phyloP scores from a whole-genome alignment of 2,797 vertebrate species.

The Hoplostethus mediterraneus region DNA sequence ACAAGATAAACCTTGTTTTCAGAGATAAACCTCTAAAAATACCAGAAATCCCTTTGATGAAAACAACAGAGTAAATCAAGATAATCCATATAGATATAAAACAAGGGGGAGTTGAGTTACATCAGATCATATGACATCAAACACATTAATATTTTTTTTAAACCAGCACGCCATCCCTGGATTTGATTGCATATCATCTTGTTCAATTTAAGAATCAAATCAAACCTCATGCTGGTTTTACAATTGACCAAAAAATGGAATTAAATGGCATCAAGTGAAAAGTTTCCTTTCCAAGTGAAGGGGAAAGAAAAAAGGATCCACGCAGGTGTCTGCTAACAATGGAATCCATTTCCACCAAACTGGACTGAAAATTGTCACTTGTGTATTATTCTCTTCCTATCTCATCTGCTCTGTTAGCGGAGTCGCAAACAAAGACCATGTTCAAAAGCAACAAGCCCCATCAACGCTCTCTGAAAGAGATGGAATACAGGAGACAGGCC shows the following conservation, averaged over 20 bases:
- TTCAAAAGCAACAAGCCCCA: slow-evolving; percentile 3
- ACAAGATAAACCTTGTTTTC: too few species aligned
- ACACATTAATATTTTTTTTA: background rate
- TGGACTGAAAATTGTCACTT: slow-evolving; percentile 7
- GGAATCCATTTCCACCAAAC: slow-evolving; percentile 26
- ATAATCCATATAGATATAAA: too few species aligned
- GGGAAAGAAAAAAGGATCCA: background rate
- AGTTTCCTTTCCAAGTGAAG: background rate
- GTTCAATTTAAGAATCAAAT: background rate
- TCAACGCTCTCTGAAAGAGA: background rate
- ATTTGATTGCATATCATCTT: slow-evolving; percentile 9
- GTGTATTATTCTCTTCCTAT: background rate
- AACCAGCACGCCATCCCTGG: background rate
- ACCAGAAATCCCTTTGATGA: too few species aligned
- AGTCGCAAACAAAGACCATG: background rate
- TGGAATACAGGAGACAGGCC: too few species aligned
- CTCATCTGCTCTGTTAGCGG: background rate
- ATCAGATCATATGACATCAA: too few species aligned
- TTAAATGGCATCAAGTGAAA: slow-evolving; percentile 1
- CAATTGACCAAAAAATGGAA: slow-evolving; percentile 4
- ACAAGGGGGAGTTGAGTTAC: too few species aligned
- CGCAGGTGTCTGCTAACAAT: slow-evolving; percentile 19
- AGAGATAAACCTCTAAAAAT: too few species aligned
- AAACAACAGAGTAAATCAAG: too few species aligned
- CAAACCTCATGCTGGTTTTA: background rate